Percentiles rank a stretch among this genome's conserved stretches.
Conservation (phyloP, 1,140 invertebrate genomes). For the Bombus confusus region DNA sequence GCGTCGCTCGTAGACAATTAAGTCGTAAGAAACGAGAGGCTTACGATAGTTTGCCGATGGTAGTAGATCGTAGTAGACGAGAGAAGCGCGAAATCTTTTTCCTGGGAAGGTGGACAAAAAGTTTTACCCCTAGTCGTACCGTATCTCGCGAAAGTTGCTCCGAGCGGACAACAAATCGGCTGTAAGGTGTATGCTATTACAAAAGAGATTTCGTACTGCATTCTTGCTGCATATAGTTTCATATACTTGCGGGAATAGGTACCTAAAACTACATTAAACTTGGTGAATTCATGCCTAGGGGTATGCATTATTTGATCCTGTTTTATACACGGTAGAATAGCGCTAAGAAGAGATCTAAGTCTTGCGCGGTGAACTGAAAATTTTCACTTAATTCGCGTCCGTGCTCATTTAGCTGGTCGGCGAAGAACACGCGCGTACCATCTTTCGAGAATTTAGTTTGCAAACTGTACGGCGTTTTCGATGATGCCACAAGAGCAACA, state of each 20-base stretch:
- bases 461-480: background rate
- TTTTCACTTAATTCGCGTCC: conserved; percentile 8
- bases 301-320: conserved; percentile 36
- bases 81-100: conserved; percentile 35
- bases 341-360: background rate
- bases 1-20: no score
- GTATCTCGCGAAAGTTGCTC: conserved; percentile 62
- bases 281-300: conserved; percentile 31
- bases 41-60: background rate
- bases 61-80: background rate
- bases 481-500: no score
- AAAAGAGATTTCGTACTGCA: conserved; percentile 58
- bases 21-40: background rate
- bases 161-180: conserved; percentile 64
- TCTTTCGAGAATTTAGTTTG: background rate
- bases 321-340: background rate
- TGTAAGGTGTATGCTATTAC: conserved; percentile 61
- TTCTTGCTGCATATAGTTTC: conserved; percentile 44
- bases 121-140: conserved; percentile 62
- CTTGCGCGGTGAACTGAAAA: background rate
- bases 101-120: conserved; percentile 44
- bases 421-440: background rate
- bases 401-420: background rate
- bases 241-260: background rate
- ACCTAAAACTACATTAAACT: conserved; percentile 30